phyloP scores from a whole-genome alignment of 2,797 vertebrate genomes.

The Catostomus latipinnis region DNA sequence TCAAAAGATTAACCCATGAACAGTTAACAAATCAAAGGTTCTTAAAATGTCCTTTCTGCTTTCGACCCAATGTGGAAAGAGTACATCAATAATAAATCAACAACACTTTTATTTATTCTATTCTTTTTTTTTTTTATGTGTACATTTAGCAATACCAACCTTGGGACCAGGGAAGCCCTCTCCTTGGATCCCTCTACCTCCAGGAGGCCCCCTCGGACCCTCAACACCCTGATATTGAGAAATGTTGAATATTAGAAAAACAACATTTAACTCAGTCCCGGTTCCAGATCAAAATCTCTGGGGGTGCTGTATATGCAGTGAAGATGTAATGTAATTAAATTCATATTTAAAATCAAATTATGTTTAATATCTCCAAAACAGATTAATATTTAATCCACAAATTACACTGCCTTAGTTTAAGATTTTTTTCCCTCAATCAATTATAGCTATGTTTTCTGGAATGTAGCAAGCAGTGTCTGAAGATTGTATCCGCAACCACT shows the following conservation, averaged over 20 bases:
- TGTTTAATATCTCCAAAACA: too few species aligned
- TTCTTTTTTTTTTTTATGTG: neutral
- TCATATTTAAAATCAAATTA: too few species aligned
- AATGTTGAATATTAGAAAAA: neutral
- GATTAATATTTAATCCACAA: too few species aligned
- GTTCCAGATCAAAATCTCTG: too few species aligned
- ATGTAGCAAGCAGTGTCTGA: too few species aligned
- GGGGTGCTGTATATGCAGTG: too few species aligned
- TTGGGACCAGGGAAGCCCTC: slow-evolving; percentile 87
- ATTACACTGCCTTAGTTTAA: too few species aligned
- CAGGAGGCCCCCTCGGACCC: slow-evolving; percentile 85
- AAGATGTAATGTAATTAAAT: too few species aligned
- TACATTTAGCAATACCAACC: slow-evolving; percentile 72
- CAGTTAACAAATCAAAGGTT: neutral
- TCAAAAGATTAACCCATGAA: neutral
- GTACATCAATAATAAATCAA: neutral
- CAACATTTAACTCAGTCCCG: neutral
- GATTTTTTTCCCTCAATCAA: too few species aligned
- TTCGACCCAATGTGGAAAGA: neutral
- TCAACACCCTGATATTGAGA: slow-evolving; percentile 79
- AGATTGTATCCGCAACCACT: too few species aligned
- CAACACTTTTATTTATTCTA: neutral
- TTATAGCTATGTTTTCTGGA: too few species aligned
- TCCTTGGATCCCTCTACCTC: slow-evolving; percentile 83
- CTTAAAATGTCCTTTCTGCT: neutral